Evolutionary conservation across 1,140 invertebrate species (phyloP).

Genomic region (Trichonephila clavipes): DNA sequence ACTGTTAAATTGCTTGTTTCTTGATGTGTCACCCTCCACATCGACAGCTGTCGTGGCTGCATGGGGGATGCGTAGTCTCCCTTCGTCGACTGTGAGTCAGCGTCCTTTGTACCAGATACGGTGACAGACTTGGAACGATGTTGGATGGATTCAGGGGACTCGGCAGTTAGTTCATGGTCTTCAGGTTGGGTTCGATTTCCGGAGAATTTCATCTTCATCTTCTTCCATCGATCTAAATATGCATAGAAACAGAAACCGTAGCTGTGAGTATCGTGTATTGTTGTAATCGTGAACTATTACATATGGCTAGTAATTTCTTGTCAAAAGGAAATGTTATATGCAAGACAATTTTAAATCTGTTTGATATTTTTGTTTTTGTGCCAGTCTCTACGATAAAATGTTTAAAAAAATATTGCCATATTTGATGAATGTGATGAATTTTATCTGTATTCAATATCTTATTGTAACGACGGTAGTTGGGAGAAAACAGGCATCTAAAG

Average conservation of each 20-base stretch:
- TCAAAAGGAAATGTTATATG: too few species aligned
- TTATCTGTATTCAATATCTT: too few species aligned
- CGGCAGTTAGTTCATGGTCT: constrained; percentile 58
- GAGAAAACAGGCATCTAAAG: too few species aligned
- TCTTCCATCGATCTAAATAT: constrained; percentile 63
- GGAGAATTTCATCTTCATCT: constrained; percentile 54
- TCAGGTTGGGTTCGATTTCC: not conserved
- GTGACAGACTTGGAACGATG: not conserved
- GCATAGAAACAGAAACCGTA: not conserved
- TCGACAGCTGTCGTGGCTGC: not conserved
- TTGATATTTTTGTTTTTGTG: too few species aligned
- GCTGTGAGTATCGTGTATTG: too few species aligned
- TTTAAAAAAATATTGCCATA: too few species aligned
- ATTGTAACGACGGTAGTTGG: too few species aligned
- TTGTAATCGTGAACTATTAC: not conserved
- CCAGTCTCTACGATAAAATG: too few species aligned
- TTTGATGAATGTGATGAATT: too few species aligned
- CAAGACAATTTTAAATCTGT: too few species aligned
- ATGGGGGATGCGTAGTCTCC: constrained; percentile 69
- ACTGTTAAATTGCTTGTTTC: constrained; percentile 49
- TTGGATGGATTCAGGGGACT: constrained; percentile 53
- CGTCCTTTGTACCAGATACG: not conserved
- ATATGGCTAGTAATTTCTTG: not conserved
- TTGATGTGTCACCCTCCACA: constrained; percentile 13
- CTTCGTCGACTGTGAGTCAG: constrained; percentile 64